Evolutionary conservation across 2,888 invertebrate genomes (phyloP), one percentile per base, ranked within the genome.

Genomic region (Matsumyia berberina): DNA sequence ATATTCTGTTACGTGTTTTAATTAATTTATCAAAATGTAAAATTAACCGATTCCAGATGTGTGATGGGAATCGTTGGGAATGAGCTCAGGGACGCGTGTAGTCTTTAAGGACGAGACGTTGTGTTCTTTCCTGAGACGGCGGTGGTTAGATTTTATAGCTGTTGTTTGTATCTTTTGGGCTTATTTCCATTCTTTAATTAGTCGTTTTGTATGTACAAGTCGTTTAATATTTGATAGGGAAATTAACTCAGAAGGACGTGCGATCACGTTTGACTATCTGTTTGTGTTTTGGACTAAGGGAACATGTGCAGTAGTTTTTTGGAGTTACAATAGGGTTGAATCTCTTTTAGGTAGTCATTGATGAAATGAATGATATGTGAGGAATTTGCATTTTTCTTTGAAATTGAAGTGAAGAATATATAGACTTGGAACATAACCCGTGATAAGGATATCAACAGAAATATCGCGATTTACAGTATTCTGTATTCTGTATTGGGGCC

Each of bases 1-100:
- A 80, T 66, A 64, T 80, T 57, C 74, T 76, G 74, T 76, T 74
- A 69, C 80, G 74, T 85, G 85, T 85, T 80, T 85, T 76, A 80
- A 85, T 85, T 85, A 85, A 85, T 85, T 80, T 74, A 85, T 85
- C 74, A 80, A 79, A 83, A 79, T 73, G 79, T 73, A 69, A 79
- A 83, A 79, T 83, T 79, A 79, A 79, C 72, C 67, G 78, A 76
- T 72, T 78, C 72, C 60, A 78, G 72, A 73, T 81, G 81, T 70
- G 77, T 29, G 44, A 44, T 53, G 44, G 17, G 6, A 69, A 58
- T 44, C 58, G 37, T 29, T 37, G 17, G 31, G 29, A 60, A 67
- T 53, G 37, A 62, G 42, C 44, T 62, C 33, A 67, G 42, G 15
- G 66, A 51, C 39, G 24, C 31, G 33, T 35, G 35, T 24, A 31